Evolutionary conservation across 2,797 vertebrate genomes (phyloP).

Genomic region (Sebastes cheni): DNA sequence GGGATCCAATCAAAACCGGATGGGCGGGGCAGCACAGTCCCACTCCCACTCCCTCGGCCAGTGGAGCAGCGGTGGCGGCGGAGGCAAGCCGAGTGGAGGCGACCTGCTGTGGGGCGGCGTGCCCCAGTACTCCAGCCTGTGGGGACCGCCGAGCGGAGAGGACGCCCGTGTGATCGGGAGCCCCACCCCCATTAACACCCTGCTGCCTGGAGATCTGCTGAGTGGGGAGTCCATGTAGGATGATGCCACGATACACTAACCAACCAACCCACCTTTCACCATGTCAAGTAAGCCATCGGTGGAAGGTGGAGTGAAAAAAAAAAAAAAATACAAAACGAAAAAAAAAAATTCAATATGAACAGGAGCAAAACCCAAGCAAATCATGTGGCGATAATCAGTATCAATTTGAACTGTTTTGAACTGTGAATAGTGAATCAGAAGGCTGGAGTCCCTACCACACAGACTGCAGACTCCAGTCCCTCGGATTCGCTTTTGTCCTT

Average conservation of each 20-base stretch:
- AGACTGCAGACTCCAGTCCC: slow-evolving; percentile 68
- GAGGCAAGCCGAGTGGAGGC: slow-evolving; percentile 87
- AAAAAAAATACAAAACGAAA: slow-evolving; percentile 16
- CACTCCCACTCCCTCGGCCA: slow-evolving; percentile 90
- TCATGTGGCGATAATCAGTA: slow-evolving; percentile 88
- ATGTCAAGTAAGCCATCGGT: slow-evolving; percentile 45
- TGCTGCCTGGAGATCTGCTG: slow-evolving; percentile 95
- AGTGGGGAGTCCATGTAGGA: slow-evolving; percentile 96
- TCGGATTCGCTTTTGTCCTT: slow-evolving; percentile 57
- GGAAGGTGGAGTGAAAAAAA: slow-evolving; percentile 21
- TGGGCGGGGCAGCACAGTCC: slow-evolving; percentile 85
- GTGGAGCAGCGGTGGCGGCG: slow-evolving; percentile 87
- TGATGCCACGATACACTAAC: slow-evolving; percentile 49
- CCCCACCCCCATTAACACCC: slow-evolving; percentile 93
- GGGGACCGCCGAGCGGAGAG: slow-evolving; percentile 91
- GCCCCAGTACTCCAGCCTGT: slow-evolving; percentile 95
- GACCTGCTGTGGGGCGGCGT: slow-evolving; percentile 95
- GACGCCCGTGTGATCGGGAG: slow-evolving; percentile 92
- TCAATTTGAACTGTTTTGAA: slow-evolving; percentile 74
- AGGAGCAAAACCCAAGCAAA: slow-evolving; percentile 78
- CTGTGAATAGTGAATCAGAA: slow-evolving; percentile 78
- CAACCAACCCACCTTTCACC: slow-evolving; percentile 40
- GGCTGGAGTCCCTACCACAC: slow-evolving; percentile 56
- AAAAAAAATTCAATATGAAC: slow-evolving; percentile 49
- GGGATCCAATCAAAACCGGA: slow-evolving; percentile 87